These are phyloP conservation scores for Chelonoidis abingdonii DNA, from an alignment of 2,113 vertebrate genomes.

Conservation along the genomic window DNA sequence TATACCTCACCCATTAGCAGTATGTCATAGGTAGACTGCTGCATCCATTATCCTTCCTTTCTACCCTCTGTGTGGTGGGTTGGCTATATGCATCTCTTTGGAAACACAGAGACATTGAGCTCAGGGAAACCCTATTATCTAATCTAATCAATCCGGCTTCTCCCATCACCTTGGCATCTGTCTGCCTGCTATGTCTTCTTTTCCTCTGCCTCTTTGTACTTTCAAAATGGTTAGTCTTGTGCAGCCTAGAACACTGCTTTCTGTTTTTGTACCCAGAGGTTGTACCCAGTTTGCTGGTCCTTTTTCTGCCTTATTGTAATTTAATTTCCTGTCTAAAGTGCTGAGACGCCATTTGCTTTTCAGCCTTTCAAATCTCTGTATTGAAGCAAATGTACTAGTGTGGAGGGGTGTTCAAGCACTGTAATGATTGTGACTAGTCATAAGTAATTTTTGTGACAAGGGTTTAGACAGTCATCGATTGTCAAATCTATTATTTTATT, in stretches of 20 bases:
- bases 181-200: background rate
- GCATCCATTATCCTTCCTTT: background rate
- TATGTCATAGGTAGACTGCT: background rate
- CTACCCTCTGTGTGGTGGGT: background rate
- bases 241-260: fast-evolving
- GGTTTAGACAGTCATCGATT: background rate
- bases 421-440: background rate
- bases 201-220: background rate
- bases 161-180: background rate
- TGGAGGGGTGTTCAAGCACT: background rate
- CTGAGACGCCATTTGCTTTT: constrained; percentile 5
- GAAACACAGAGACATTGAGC: background rate
- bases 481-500: background rate
- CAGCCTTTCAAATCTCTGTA: background rate
- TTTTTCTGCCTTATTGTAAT: constrained; percentile 16
- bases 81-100: background rate
- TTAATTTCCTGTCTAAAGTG: background rate
- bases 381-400: background rate
- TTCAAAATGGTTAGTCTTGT: background rate
- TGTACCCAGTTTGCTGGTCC: background rate
- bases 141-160: background rate
- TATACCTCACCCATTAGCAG: background rate
- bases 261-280: background rate
- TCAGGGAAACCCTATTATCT: background rate
- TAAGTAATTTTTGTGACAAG: background rate